Conservation (phyloP, 2,888 invertebrate genomes). For the Platypus cylindrus region DNA sequence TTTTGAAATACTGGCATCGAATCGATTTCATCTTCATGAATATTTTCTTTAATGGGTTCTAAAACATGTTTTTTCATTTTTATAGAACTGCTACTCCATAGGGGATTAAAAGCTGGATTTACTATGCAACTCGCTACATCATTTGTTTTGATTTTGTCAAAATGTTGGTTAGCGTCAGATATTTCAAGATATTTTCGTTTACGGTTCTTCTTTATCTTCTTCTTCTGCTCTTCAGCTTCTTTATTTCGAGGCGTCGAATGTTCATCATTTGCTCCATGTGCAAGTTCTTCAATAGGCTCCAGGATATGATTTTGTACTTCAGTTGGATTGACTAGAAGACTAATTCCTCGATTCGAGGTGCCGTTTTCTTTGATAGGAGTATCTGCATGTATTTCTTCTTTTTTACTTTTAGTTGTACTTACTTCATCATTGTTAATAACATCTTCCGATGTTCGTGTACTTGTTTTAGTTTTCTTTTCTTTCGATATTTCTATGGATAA, state of each 20-base stretch:
- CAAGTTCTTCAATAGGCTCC: constrained; percentile 23
- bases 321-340: constrained; percentile 21
- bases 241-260: constrained; percentile 4
- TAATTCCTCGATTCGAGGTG: constrained; percentile 27
- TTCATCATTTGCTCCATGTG: constrained; percentile 3
- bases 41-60: no score
- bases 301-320: constrained; percentile 22
- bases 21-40: no score
- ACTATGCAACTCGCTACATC: neutral
- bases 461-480: constrained; percentile 12
- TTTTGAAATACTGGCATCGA: no score
- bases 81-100: no score
- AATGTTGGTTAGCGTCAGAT: no score
- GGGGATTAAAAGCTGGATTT: no score
- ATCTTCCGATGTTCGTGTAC: constrained; percentile 7
- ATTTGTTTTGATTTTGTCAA: constrained; percentile 1
- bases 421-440: constrained; percentile 5
- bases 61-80: no score
- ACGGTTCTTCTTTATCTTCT: no score
- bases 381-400: constrained; percentile 12
- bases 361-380: constrained; percentile 16
- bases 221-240: no score
- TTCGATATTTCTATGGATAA: constrained; percentile 8
- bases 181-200: no score
- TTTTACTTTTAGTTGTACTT: constrained; percentile 13